Percentiles rank a stretch among this genome's conserved stretches.
phyloP scores from a whole-genome alignment of 1,140 invertebrate species.

The Pseudomyrmex pallidus region DNA sequence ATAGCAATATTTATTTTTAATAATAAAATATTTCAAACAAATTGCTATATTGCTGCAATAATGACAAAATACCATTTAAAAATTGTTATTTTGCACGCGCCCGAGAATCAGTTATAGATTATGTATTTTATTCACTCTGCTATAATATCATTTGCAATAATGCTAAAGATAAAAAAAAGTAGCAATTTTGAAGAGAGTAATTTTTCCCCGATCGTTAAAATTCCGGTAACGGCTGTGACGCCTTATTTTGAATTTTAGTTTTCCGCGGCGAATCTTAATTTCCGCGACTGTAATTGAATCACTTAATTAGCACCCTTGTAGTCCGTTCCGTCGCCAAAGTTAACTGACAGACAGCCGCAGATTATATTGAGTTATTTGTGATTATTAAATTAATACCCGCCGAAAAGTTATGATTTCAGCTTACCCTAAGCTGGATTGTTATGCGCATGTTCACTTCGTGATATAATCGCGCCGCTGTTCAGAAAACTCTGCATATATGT shows the following conservation, averaged over 20 bases:
- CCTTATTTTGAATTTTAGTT: conserved; percentile 78
- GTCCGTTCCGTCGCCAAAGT: conserved; percentile 76
- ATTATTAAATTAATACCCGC: conserved; percentile 78
- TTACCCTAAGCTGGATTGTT: conserved; percentile 60
- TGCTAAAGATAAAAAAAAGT: not conserved
- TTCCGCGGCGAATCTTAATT: conserved; percentile 79
- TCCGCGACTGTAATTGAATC: conserved; percentile 80
- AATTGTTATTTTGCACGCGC: conserved; percentile 23
- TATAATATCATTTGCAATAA: not conserved
- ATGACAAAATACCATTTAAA: conserved; percentile 16
- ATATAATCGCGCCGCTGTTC: conserved; percentile 21
- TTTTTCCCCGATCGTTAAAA: conserved; percentile 74
- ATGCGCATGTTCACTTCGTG: conserved; percentile 27
- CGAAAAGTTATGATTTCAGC: conserved; percentile 75
- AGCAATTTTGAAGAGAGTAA: conserved; percentile 40
- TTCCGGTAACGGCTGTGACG: conserved; percentile 71
- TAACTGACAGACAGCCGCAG: conserved; percentile 78
- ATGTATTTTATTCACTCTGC: not conserved
- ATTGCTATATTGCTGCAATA: conserved; percentile 13
- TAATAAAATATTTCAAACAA: conserved; percentile 66
- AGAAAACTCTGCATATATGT: conserved; percentile 10
- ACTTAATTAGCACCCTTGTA: conserved; percentile 82
- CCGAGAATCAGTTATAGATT: not conserved
- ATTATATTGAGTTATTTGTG: conserved; percentile 80
- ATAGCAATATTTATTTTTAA: conserved; percentile 43